phyloP scores from a whole-genome alignment of 1,140 invertebrate genomes.

The Camponotus floridanus region DNA sequence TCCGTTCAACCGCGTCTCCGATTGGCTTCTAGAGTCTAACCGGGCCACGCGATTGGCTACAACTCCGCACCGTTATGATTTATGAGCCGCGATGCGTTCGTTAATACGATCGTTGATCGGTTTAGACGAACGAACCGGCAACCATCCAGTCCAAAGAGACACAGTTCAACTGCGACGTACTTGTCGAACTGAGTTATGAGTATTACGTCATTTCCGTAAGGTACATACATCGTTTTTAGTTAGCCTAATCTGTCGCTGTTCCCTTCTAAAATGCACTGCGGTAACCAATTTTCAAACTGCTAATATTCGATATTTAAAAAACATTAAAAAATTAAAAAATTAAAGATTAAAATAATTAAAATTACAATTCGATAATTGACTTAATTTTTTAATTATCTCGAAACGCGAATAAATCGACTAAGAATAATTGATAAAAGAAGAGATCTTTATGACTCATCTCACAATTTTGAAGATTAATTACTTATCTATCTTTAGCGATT shows the following conservation, averaged over 20 bases:
- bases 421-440: neutral
- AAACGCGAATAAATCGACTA: neutral
- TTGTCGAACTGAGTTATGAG: slow-evolving; percentile 62
- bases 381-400: neutral
- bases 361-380: neutral
- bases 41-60: slow-evolving; percentile 76
- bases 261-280: neutral
- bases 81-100: slow-evolving; percentile 80
- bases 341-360: neutral
- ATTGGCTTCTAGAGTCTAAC: slow-evolving; percentile 73
- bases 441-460: slow-evolving; percentile 27
- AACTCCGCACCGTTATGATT: slow-evolving; percentile 79
- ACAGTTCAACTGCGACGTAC: slow-evolving; percentile 56
- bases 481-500: slow-evolving; percentile 24
- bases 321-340: too few relatives aligned
- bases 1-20: slow-evolving; percentile 67
- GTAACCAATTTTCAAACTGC: slow-evolving; percentile 14
- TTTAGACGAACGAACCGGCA: slow-evolving; percentile 65
- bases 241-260: neutral
- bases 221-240: slow-evolving; percentile 36
- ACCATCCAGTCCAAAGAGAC: slow-evolving; percentile 58
- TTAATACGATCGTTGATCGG: slow-evolving; percentile 78
- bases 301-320: neutral
- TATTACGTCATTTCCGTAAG: slow-evolving; percentile 46
- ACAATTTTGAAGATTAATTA: neutral